These are phyloP conservation scores for Triops cancriformis DNA, from an alignment of 1,140 invertebrate genomes.

Conservation along the genomic window DNA sequence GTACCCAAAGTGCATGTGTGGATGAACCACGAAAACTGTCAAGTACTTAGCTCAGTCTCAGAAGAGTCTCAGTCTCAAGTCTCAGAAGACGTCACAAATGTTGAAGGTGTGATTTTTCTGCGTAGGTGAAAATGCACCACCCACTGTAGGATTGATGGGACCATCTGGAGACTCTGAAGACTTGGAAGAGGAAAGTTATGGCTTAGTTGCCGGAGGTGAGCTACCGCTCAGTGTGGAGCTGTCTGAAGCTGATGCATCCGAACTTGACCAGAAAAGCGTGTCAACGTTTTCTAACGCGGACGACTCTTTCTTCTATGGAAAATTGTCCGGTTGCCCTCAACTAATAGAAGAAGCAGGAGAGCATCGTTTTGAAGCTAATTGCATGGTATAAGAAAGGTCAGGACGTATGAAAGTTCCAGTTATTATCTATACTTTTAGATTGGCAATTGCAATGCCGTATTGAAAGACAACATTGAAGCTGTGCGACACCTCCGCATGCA, in stretches of 20 bases:
- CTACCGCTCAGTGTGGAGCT: neutral
- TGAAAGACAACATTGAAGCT: neutral
- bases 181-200: neutral
- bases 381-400: neutral
- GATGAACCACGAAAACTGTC: neutral
- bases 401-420: neutral
- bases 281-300: neutral
- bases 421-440: neutral
- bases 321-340: neutral
- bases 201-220: neutral
- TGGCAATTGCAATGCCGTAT: neutral
- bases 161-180: neutral
- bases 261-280: neutral
- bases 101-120: neutral
- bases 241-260: neutral
- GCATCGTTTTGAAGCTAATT: neutral
- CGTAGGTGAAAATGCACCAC: neutral
- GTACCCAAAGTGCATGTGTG: neutral
- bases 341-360: neutral
- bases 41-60: too few species aligned
- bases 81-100: neutral
- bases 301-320: neutral
- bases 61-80: too few species aligned
- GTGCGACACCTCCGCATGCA: neutral
- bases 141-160: neutral